Conservation (phyloP, 2,797 vertebrate species). For the Sebastiscus albofasciatus region DNA sequence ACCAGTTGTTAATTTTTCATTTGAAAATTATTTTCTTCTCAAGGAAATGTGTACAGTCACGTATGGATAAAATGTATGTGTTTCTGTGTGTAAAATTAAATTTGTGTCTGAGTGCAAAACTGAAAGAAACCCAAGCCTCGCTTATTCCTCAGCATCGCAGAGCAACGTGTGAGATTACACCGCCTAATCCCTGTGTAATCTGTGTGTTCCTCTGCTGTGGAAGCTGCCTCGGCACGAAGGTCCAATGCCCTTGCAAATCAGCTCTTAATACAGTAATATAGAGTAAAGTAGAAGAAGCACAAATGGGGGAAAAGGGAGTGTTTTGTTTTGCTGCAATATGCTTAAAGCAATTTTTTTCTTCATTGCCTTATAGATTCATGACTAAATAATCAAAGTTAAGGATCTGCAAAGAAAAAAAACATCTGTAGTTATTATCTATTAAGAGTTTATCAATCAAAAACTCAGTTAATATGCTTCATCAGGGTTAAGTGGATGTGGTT, state of each 20-base stretch:
- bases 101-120: slow-evolving; percentile 12
- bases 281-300: background rate
- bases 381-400: background rate
- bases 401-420: background rate
- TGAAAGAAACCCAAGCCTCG: background rate
- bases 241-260: slow-evolving; percentile 29
- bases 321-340: background rate
- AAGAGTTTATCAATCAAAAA: background rate
- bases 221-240: slow-evolving; percentile 30
- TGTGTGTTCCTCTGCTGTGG: slow-evolving; percentile 53
- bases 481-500: background rate
- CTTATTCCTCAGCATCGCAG: slow-evolving; percentile 31
- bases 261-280: slow-evolving; percentile 12
- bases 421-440: background rate
- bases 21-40: background rate
- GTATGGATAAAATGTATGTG: background rate
- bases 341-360: background rate
- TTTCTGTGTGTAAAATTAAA: background rate
- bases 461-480: background rate
- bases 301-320: background rate
- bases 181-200: slow-evolving; percentile 77
- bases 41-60: background rate
- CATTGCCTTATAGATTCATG: background rate
- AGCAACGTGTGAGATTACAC: slow-evolving; percentile 70
- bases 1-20: background rate